Evolutionary conservation across 2,888 invertebrate genomes (phyloP).

Genomic region (Ptychoptera albimana): DNA sequence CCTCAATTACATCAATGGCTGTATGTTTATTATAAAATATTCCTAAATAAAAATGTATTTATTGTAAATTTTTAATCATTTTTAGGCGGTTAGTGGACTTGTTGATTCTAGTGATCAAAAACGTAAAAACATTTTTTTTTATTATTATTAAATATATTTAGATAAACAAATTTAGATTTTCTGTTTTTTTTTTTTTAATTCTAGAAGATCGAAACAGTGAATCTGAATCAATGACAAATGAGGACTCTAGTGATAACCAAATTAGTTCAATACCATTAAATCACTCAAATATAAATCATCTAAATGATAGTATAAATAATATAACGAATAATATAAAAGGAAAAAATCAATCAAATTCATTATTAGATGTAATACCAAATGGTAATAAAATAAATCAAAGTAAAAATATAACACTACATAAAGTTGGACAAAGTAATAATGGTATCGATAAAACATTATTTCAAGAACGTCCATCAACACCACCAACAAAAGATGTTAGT

Average conservation of each 20-base stretch:
- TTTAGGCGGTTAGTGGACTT: slow-evolving; percentile 65
- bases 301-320: slow-evolving; percentile 18
- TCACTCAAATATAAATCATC: slow-evolving; percentile 26
- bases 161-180: slow-evolving; percentile 6
- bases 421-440: neutral
- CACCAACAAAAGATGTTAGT: slow-evolving; percentile 15
- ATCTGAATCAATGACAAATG: slow-evolving; percentile 71
- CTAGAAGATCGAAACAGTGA: slow-evolving; percentile 72
- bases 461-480: slow-evolving; percentile 15
- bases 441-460: slow-evolving; percentile 1
- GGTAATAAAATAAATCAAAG: slow-evolving; percentile 2
- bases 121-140: slow-evolving; percentile 38
- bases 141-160: neutral
- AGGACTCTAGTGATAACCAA: slow-evolving; percentile 56
- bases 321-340: neutral
- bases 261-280: slow-evolving; percentile 32
- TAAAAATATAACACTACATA: slow-evolving; percentile 12
- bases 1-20: slow-evolving; percentile 94
- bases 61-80: slow-evolving; percentile 12
- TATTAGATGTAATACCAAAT: neutral
- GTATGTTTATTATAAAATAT: slow-evolving; percentile 30
- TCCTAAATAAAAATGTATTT: slow-evolving; percentile 2
- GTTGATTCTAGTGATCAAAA: slow-evolving; percentile 62
- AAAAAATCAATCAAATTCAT: slow-evolving; percentile 2
- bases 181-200: slow-evolving; percentile 17